phyloP scores from a whole-genome alignment of 2,797 vertebrate species.

The Lithobates sylvaticus region DNA sequence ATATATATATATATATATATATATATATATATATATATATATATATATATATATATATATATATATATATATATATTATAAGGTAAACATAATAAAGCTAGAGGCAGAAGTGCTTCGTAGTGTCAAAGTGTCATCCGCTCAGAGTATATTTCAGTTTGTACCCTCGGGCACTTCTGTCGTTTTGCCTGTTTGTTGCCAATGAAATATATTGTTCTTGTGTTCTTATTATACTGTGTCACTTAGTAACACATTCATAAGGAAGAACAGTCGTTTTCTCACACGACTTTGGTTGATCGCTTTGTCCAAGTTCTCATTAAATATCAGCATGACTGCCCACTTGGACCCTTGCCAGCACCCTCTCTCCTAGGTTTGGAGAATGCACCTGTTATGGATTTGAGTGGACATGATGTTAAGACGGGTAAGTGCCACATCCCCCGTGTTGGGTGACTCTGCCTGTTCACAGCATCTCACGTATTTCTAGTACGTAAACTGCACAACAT shows the following conservation, averaged over 20 bases:
- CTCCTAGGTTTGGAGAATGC: conserved; percentile 34
- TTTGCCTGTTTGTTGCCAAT: not conserved
- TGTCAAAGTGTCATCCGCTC: not conserved
- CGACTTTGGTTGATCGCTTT: not conserved
- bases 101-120: not conserved
- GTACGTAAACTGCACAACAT: conserved; percentile 45
- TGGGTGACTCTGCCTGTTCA: conserved; percentile 41
- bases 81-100: not conserved
- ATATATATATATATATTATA: no score
- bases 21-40: no score
- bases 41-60: no score
- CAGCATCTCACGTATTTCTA: conserved; percentile 45
- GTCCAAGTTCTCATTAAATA: conserved; percentile 41
- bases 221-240: conserved; percentile 14
- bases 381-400: conserved; percentile 54
- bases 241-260: not conserved
- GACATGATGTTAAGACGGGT: conserved; percentile 47
- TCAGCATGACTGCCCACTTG: conserved; percentile 38
- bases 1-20: no score
- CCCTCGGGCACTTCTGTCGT: not conserved
- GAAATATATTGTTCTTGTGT: conserved; percentile 10
- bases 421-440: conserved; percentile 50
- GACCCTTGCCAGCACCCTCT: conserved; percentile 18
- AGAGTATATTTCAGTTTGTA: conserved; percentile 13
- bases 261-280: conserved; percentile 20